Percentiles rank a stretch among this genome's conserved stretches.
phyloP scores from a whole-genome alignment of 2,113 vertebrate species.

The Progne subis region DNA sequence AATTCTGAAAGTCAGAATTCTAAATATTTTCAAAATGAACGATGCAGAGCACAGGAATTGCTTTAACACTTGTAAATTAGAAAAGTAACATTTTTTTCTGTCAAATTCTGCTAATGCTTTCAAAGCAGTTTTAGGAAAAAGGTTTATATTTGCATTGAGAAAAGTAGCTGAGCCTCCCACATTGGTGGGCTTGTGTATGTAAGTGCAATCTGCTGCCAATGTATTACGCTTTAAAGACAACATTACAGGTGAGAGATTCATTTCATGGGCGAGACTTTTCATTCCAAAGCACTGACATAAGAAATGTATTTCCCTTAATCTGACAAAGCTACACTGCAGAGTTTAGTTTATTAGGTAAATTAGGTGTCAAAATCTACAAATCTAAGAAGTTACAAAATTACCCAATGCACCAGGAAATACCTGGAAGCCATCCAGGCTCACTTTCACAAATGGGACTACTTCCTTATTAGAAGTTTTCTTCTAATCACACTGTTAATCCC shows the following conservation, averaged over 20 bases:
- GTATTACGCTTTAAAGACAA: fast-evolving
- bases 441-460: background rate
- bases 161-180: background rate
- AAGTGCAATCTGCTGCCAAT: background rate
- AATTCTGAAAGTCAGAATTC: background rate
- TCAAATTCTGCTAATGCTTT: background rate
- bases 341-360: background rate
- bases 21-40: background rate
- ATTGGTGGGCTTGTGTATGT: fast-evolving
- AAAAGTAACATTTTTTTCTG: background rate
- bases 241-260: background rate
- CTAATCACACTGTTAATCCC: background rate
- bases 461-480: background rate
- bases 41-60: background rate
- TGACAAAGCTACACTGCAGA: background rate
- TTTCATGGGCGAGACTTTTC: background rate
- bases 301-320: background rate
- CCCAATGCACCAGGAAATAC: background rate
- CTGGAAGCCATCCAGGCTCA: background rate
- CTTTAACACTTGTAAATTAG: background rate
- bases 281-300: background rate
- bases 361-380: background rate
- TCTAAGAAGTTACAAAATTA: background rate
- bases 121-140: background rate
- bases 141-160: background rate